phyloP scores from a whole-genome alignment of 2,797 vertebrate genomes.

The Amblyraja radiata region DNA sequence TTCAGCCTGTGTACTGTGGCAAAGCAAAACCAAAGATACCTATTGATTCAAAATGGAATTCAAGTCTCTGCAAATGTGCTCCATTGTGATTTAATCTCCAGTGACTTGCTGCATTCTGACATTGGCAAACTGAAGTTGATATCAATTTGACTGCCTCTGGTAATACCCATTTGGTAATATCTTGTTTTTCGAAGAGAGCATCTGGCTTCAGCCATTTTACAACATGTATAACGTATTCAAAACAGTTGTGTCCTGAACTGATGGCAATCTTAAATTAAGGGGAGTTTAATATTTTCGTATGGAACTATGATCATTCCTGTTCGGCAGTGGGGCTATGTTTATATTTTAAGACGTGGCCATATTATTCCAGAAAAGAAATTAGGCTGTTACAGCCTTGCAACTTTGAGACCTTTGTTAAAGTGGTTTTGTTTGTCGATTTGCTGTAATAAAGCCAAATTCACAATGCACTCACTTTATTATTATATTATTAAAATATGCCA shows the following conservation, averaged over 20 bases:
- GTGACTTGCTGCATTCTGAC: neutral
- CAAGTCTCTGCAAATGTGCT: neutral
- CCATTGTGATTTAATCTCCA: neutral
- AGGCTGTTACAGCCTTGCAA: neutral
- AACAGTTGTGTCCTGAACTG: neutral
- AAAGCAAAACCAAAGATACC: constrained; percentile 9
- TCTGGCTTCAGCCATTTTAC: constrained; percentile 20
- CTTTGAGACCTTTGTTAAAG: neutral
- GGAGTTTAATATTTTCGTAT: neutral
- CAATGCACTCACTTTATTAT: constrained; percentile 20
- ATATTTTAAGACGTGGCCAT: neutral
- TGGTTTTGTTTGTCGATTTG: neutral
- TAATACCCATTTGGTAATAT: neutral
- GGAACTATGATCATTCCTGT: neutral
- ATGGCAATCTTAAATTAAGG: neutral
- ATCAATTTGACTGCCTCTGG: neutral
- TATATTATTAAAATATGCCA: neutral
- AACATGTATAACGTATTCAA: neutral
- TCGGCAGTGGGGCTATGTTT: neutral
- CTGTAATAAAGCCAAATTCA: neutral
- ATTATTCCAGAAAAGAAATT: neutral
- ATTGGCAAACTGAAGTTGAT: neutral
- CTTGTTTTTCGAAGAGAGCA: neutral
- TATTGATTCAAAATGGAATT: constrained; percentile 20
- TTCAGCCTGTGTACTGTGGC: constrained; percentile 16